Evolutionary conservation across 23 tunicate species (phyloP).

Genomic region (Styela clava): DNA sequence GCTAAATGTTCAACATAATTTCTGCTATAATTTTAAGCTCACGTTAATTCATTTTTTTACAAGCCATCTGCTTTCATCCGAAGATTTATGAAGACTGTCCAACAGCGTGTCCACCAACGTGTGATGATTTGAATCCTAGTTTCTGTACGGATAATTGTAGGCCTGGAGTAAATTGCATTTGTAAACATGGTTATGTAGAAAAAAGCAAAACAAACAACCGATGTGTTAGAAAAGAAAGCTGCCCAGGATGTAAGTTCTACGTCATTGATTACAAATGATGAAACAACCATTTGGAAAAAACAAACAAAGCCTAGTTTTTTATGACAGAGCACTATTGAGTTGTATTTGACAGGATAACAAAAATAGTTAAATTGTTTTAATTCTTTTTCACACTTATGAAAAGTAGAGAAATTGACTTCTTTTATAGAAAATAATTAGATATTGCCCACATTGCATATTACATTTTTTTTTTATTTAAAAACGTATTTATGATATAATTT

Average conservation of each 20-base stretch:
- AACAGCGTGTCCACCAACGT: conserved; percentile 1
- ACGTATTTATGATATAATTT: too few species aligned
- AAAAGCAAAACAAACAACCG: neutral
- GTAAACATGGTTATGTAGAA: conserved; percentile 6
- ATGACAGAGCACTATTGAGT: too few species aligned
- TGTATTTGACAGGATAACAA: too few species aligned
- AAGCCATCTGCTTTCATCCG: neutral
- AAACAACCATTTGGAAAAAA: too few species aligned
- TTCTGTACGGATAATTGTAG: neutral
- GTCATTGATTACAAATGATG: too few species aligned
- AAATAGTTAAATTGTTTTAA: too few species aligned
- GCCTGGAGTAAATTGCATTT: neutral
- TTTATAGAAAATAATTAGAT: too few species aligned
- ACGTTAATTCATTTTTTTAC: neutral
- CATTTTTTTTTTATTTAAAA: too few species aligned
- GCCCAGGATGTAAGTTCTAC: conserved; percentile 13
- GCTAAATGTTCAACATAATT: neutral
- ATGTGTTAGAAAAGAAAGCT: neutral
- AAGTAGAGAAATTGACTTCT: too few species aligned
- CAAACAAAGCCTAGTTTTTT: too few species aligned
- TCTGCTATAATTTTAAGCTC: neutral
- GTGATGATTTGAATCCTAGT: conserved; percentile 1
- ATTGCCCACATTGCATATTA: too few species aligned
- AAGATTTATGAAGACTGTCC: neutral
- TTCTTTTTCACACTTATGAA: too few species aligned